Evolutionary conservation across 2,113 vertebrate genomes (phyloP).

Genomic region (Pontoporia blainvillei): DNA sequence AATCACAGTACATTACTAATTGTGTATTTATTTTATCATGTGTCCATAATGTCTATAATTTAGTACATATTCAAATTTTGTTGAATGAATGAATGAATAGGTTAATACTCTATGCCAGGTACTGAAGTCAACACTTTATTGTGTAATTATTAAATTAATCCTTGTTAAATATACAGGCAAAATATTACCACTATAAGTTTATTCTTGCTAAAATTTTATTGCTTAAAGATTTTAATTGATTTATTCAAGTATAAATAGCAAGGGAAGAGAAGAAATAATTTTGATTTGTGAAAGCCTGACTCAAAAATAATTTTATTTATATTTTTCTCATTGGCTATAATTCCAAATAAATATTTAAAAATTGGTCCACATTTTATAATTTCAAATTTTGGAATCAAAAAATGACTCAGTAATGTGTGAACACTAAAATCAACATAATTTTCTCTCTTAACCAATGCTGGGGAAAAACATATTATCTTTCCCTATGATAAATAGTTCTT

Average conservation of each 20-base stretch:
- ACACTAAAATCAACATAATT: background rate
- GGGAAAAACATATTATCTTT: background rate
- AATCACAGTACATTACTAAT: background rate
- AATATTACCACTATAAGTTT: background rate
- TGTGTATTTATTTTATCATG: background rate
- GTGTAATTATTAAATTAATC: background rate
- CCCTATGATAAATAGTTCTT: background rate
- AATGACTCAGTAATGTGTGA: background rate
- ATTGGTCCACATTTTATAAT: background rate
- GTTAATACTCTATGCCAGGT: background rate
- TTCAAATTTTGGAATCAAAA: background rate
- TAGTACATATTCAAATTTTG: background rate
- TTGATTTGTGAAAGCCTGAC: background rate
- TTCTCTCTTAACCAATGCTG: background rate
- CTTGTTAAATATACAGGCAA: background rate
- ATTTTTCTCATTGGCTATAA: background rate
- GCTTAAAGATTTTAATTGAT: background rate
- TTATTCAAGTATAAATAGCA: background rate
- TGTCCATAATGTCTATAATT: background rate
- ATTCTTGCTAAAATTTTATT: background rate
- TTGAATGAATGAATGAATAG: background rate
- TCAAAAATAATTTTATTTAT: background rate
- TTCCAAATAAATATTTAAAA: background rate
- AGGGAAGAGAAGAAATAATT: background rate
- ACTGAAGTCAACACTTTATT: background rate